Conservation (phyloP, 2,888 invertebrate species). For the Lasius fuliginosus region DNA sequence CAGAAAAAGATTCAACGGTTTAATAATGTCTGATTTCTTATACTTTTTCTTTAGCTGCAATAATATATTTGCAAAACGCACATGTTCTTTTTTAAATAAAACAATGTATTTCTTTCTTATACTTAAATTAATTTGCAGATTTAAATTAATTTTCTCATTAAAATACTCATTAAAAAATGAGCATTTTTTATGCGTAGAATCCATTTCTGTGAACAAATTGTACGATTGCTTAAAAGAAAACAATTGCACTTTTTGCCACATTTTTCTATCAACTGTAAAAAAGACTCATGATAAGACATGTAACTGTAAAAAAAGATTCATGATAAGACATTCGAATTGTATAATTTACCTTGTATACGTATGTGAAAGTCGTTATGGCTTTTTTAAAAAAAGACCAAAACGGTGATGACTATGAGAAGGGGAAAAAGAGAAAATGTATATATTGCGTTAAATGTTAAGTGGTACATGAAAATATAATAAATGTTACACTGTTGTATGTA, state of each 20-base stretch:
- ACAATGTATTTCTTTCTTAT: not conserved
- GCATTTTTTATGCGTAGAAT: not conserved
- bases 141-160: not conserved
- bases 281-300: no score
- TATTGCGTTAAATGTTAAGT: slow-evolving; percentile 83
- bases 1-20: not conserved
- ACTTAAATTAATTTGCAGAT: not conserved
- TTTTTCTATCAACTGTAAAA: not conserved
- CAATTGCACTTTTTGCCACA: not conserved
- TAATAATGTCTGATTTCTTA: not conserved
- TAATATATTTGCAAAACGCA: no score
- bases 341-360: not conserved
- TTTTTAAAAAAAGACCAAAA: not conserved
- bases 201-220: not conserved
- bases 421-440: slow-evolving; percentile 59
- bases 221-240: not conserved
- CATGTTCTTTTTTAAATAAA: no score
- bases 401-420: not conserved
- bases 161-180: not conserved
- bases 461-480: slow-evolving; percentile 80
- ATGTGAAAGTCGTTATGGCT: not conserved
- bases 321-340: not conserved
- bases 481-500: slow-evolving; percentile 83
- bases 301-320: no score
- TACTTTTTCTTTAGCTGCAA: not conserved